A percentile compares a stretch with the other conserved stretches of the same genome.
These are phyloP conservation scores for Fregetta grallaria DNA, from an alignment of 2,113 vertebrate species.

Conservation along the genomic window DNA sequence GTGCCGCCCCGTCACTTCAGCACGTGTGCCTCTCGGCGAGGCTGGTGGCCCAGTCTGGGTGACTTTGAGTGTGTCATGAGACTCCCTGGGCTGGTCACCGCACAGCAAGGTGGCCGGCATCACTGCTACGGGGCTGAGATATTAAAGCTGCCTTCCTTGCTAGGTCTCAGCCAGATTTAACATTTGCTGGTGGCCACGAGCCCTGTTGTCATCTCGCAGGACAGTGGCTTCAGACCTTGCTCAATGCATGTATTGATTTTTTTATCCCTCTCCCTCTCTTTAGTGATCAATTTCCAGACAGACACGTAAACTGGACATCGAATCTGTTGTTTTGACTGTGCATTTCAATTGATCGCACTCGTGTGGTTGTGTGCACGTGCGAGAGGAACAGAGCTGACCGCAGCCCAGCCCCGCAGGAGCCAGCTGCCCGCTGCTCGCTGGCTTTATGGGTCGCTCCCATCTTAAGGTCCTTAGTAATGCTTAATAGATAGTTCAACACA, in stretches of 20 bases:
- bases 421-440: accelerated
- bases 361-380: neutral
- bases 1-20: neutral
- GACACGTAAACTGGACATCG: accelerated
- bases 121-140: neutral
- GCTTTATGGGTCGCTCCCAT: neutral
- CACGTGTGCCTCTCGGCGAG: no score
- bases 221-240: neutral
- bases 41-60: neutral
- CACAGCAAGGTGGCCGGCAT: neutral
- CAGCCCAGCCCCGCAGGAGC: neutral
- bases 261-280: neutral
- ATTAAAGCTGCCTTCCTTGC: neutral
- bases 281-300: neutral
- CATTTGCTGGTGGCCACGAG: neutral
- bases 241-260: neutral
- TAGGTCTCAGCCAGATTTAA: neutral
- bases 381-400: neutral
- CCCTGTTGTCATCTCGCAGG: neutral
- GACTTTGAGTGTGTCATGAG: neutral
- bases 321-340: neutral
- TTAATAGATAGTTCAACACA: neutral
- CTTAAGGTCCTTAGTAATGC: neutral
- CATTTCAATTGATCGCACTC: neutral
- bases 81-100: neutral